These are phyloP conservation scores for Phallusia fumigata DNA, from an alignment of 23 tunicate species.

Conservation along the genomic window DNA sequence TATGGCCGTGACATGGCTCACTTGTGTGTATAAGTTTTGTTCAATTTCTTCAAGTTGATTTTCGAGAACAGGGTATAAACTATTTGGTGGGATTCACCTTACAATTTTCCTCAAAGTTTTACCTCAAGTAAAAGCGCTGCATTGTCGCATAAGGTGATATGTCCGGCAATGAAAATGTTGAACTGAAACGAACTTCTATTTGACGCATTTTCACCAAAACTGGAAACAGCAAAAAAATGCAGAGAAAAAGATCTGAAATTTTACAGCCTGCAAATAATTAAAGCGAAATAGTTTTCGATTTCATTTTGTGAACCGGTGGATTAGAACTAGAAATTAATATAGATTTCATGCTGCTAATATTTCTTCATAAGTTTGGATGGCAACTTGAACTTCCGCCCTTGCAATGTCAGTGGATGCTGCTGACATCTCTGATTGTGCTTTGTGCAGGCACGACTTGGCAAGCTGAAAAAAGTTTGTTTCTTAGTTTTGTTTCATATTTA, in stretches of 20 bases:
- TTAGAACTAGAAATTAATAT: neutral
- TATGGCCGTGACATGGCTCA: neutral
- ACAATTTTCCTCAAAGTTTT: no score
- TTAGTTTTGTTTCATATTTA: no score
- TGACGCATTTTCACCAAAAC: neutral
- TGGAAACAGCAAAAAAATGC: no score
- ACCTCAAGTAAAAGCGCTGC: no score
- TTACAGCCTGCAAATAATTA: neutral
- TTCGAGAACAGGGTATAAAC: no score
- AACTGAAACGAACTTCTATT: neutral
- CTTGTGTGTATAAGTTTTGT: neutral
- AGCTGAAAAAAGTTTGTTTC: constrained; percentile 28
- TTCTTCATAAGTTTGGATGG: constrained; percentile 78
- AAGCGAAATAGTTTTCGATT: neutral
- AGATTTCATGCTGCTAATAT: constrained; percentile 52
- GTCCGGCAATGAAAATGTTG: neutral
- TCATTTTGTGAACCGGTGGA: neutral
- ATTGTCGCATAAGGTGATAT: no score
- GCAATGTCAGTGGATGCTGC: constrained; percentile 65
- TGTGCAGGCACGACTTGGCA: constrained; percentile 53
- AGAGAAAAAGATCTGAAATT: no score
- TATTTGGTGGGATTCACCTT: no score
- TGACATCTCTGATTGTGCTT: constrained; percentile 70
- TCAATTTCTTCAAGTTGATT: neutral
- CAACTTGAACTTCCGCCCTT: constrained; percentile 77